Evolutionary conservation across 1,140 invertebrate genomes (phyloP).

Genomic region (Atta colombica): DNA sequence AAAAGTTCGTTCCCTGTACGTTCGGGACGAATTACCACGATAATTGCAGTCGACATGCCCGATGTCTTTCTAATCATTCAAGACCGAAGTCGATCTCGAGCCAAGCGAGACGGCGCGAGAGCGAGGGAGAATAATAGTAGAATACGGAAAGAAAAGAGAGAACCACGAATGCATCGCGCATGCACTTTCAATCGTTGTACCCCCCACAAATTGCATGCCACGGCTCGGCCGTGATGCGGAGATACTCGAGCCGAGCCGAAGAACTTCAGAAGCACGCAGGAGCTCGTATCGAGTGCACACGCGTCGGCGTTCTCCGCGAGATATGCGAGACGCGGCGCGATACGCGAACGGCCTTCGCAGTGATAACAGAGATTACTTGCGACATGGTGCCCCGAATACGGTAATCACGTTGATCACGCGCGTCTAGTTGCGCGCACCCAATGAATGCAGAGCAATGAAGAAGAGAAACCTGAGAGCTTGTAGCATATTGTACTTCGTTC

Average conservation of each 20-base stretch:
- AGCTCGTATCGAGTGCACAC: conserved; percentile 45
- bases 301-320: background rate
- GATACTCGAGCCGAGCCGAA: conserved; percentile 59
- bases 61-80: conserved; percentile 46
- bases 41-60: conserved; percentile 58
- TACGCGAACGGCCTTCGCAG: conserved; percentile 27
- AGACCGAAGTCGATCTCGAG: conserved; percentile 33
- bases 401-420: background rate
- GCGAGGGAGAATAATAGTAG: too few species aligned
- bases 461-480: conserved; percentile 2
- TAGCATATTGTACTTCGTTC: background rate
- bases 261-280: conserved; percentile 52
- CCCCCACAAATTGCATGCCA: conserved; percentile 12
- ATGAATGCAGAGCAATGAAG: background rate
- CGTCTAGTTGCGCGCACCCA: background rate
- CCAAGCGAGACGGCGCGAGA: background rate
- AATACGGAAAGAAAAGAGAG: conserved; percentile 3
- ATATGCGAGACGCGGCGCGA: conserved; percentile 30
- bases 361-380: conserved; percentile 29
- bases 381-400: conserved; percentile 15
- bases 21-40: conserved; percentile 47
- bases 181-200: conserved; percentile 30
- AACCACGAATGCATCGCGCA: conserved; percentile 42
- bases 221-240: conserved; percentile 40
- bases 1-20: conserved; percentile 31